Evolutionary conservation across 2,113 vertebrate genomes (phyloP).

Genomic region (Antigone vipio): DNA sequence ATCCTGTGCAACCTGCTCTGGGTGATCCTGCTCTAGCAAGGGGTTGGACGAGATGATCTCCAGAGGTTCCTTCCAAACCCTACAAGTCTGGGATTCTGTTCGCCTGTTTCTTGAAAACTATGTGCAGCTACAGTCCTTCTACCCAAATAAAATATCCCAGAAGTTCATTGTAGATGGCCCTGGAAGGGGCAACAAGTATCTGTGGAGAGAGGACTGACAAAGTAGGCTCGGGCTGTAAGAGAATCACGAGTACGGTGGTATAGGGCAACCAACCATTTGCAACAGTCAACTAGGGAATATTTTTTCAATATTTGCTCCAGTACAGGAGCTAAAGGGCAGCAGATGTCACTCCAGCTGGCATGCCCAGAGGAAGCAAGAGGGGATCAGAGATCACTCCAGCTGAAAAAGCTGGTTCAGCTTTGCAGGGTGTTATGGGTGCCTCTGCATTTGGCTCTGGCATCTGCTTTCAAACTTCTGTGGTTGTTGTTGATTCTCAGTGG

Average conservation of each 20-base stretch:
- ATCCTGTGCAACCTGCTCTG: no score
- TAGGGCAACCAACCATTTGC: not conserved
- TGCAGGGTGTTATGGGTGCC: not conserved
- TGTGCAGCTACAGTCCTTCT: not conserved
- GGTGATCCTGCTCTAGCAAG: no score
- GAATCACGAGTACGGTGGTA: no score
- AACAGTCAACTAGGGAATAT: not conserved
- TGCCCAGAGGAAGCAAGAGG: not conserved
- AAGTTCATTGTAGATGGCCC: not conserved
- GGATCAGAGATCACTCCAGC: not conserved
- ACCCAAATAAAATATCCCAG: not conserved
- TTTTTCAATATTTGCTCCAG: not conserved
- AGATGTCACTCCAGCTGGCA: not conserved
- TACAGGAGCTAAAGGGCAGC: not conserved
- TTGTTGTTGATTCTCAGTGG: accelerated
- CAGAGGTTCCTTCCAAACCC: no score
- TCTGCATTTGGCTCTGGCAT: not conserved
- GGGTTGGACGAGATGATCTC: no score
- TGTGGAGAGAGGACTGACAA: not conserved
- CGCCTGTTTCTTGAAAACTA: not conserved
- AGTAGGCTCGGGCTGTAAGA: no score
- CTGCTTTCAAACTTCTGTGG: not conserved
- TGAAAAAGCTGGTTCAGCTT: not conserved
- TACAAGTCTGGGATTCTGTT: not conserved
- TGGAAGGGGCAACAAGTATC: not conserved